Conservation (phyloP, 2,797 vertebrate genomes). For the Spatula clypeata region DNA sequence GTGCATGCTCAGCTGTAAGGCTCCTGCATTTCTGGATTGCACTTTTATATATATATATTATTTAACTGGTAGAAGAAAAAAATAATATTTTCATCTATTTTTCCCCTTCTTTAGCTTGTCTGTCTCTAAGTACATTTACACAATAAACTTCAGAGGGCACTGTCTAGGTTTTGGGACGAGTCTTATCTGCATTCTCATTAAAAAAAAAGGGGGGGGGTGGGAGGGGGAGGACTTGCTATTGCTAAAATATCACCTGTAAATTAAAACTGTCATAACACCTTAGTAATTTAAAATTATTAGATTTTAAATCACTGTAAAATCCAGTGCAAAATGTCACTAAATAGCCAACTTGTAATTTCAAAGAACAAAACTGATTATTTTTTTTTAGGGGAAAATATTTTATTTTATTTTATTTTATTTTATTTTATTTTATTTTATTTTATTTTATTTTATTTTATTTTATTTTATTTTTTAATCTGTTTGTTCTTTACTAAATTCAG, state of each 20-base stretch:
- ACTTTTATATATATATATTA: not conserved
- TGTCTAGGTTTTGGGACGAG: not conserved
- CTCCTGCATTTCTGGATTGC: not conserved
- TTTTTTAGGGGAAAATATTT: not conserved
- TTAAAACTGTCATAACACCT: not conserved
- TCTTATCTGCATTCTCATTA: not conserved
- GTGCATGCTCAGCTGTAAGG: no score
- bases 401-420: not conserved
- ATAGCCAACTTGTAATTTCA: not conserved
- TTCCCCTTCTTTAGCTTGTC: not conserved
- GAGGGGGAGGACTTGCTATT: not conserved
- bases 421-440: no score
- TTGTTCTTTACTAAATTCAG: not conserved
- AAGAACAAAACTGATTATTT: not conserved
- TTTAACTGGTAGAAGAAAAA: not conserved
- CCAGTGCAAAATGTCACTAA: not conserved
- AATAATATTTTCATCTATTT: not conserved
- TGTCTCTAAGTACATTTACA: not conserved
- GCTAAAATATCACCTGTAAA: not conserved
- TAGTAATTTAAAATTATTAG: not conserved
- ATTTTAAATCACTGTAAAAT: not conserved
- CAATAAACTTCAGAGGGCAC: not conserved
- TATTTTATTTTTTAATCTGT: no score
- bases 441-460: not conserved
- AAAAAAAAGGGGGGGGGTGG: no score